Conservation (phyloP, 2,797 vertebrate species). For the Rhinoraja longicauda region DNA sequence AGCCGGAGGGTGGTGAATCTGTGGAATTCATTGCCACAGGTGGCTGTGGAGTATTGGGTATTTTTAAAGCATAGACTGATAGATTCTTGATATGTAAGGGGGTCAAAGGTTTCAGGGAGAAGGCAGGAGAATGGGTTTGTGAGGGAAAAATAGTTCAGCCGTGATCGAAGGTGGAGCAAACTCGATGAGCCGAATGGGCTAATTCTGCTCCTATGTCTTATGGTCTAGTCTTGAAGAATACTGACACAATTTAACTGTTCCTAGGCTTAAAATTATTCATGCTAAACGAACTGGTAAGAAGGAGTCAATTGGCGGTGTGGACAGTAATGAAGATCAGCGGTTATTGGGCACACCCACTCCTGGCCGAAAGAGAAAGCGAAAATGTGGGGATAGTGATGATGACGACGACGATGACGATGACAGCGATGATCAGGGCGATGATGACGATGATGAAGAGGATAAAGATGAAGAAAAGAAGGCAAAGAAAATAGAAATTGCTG, state of each 20-base stretch:
- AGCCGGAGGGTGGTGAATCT: too few relatives aligned
- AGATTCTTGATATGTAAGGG: too few relatives aligned
- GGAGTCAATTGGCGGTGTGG: constrained; percentile 56
- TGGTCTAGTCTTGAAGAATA: background rate
- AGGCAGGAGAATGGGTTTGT: too few relatives aligned
- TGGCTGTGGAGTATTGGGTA: too few relatives aligned
- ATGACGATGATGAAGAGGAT: constrained; percentile 79
- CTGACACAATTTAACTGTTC: constrained; percentile 34
- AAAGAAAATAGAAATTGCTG: constrained; percentile 76
- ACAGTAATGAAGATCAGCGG: constrained; percentile 66
- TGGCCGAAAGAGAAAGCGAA: constrained; percentile 73
- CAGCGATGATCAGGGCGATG: constrained; percentile 85
- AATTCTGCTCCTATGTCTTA: too few relatives aligned
- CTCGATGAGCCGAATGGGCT: too few relatives aligned
- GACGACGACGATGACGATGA: constrained; percentile 87
- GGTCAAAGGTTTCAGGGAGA: too few relatives aligned
- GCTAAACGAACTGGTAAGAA: constrained; percentile 78
- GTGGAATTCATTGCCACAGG: too few relatives aligned
- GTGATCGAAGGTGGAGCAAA: too few relatives aligned
- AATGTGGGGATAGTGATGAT: constrained; percentile 77
- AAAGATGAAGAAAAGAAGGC: constrained; percentile 76
- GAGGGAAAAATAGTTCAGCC: too few relatives aligned
- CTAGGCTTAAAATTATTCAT: constrained; percentile 78
- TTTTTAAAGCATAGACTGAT: too few relatives aligned
- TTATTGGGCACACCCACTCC: constrained; percentile 56